Evolutionary conservation across 1,140 invertebrate genomes (phyloP), one percentile per base, ranked within the genome.

Genomic region (Zaprionus gabonicus): DNA sequence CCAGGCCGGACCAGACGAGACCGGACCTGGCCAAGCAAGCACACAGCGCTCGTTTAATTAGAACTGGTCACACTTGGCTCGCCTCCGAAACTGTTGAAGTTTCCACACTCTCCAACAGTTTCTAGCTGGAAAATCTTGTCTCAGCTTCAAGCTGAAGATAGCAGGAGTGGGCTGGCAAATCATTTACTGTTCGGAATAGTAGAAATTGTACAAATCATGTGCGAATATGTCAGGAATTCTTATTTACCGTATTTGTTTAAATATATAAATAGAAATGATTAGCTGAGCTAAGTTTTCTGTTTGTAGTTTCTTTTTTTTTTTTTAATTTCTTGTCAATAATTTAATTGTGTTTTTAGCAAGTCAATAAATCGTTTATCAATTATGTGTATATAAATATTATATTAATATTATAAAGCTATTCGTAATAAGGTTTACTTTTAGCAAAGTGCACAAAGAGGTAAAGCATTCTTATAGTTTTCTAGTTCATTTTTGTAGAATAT

Each of bases 11-110:
- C 20, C 31, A 9, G 9, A 34, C 46, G 20, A 51, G 46, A 20
- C 46, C 20, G 10, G 44, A 5, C 44, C n/a, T 20, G 20, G 10
- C 46, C 46, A 23, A 51, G 9, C 20, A 3, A 46, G n/a, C 41
- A 46, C 41, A 46, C 20, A 59, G 36, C 20, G 63, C 38, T 58
- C 41, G 31, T 57, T 82, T 82, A 74, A 82, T 82, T 78, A 74
- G 41, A 71, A 67, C 76, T 75, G 75, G 70, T 70, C 75, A 65
- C 59, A 81, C 68, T 74, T 15, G 20, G 38, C 38, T 51, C 46
- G 20, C 10, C 20, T 17, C n/a, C n/a, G 3, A 51, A 51, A 51
- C 46, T 49, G 46, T 49, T 23, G 17, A 12, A 20, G 4, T 49
- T 49, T 20, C 17, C 46, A 51, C 46, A 51, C 46, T 17, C 6